A percentile compares a stretch with the other conserved stretches of the same genome.
phyloP scores from a whole-genome alignment of 2,797 vertebrate genomes.

The Coregonus suidteri region DNA sequence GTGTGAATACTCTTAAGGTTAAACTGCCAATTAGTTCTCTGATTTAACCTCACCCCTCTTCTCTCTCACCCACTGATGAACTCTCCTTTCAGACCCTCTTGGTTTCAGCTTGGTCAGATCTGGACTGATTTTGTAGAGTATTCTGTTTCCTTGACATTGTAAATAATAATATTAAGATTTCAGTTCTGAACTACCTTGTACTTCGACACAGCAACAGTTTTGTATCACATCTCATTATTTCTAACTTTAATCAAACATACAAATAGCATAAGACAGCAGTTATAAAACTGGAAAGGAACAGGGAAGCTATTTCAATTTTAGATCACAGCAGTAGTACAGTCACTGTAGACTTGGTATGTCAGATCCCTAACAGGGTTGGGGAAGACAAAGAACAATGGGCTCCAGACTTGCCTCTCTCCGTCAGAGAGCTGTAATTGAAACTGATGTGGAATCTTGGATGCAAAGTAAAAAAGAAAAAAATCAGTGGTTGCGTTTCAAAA shows the following conservation, averaged over 20 bases:
- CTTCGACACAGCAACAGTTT: not conserved
- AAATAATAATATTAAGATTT: not conserved
- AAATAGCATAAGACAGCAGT: not conserved
- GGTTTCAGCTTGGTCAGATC: conserved; percentile 3
- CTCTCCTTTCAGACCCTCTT: conserved; percentile 3
- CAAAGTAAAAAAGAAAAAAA: conserved; percentile 15
- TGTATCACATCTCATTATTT: not conserved
- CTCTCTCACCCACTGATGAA: conserved; percentile 41
- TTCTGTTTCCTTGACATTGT: not conserved
- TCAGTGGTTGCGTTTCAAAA: conserved; percentile 53
- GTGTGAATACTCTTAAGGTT: conserved; percentile 57
- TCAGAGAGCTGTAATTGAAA: conserved; percentile 38
- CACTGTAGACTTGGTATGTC: conserved; percentile 3
- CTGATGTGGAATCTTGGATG: conserved; percentile 49
- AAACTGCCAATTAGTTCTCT: conserved; percentile 58
- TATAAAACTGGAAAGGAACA: not conserved
- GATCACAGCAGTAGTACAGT: not conserved
- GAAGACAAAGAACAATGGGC: conserved; percentile 21
- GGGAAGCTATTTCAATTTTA: not conserved
- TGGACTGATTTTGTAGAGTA: not conserved
- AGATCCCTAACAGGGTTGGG: conserved; percentile 4
- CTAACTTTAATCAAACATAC: not conserved
- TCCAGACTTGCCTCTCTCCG: conserved; percentile 16
- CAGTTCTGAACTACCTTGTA: not conserved
- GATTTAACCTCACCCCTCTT: conserved; percentile 36